Evolutionary conservation across 2,113 vertebrate genomes (phyloP), one percentile per base, ranked within the genome.

Genomic region (Prunella himalayana): DNA sequence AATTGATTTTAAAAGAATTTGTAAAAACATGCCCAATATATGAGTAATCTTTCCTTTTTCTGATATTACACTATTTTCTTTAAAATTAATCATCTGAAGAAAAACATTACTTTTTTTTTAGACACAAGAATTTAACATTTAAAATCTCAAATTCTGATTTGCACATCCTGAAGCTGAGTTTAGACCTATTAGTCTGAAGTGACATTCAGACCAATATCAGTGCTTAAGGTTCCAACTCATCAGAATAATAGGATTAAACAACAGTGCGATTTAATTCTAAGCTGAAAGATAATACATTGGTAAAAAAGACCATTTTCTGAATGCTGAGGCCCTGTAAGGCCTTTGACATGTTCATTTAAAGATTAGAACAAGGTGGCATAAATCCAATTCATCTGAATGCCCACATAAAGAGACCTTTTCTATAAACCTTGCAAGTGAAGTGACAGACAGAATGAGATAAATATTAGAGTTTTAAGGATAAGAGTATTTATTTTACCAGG

Each of bases 261-360:
- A 94, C 30, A 86, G 44, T 71, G 49, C 81, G 73, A 96, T 92
- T 97, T 95, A 96, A 98, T 97, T 96, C 91, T 91, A 96, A 97
- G 65, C 31, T 71, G 82, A 96, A 96, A 96, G 95, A 92, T 82
- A 90, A 59, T 37, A 65, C 7, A 57, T 92, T 93, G 95, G 76
- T 49, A 53, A 95, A 96, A 97, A 97, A 95, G 57, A 76, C 24
- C 39, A n/a, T 66, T 94, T 98, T 95, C 86, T 89, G 95, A 97
- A 89, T 90, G 79, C 97, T 94, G 73, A 97, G 95, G 95, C 92
- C 76, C 84, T 93, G 86, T 82, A 97, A 96, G 93, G 88, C 59
- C 79, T 96, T 57, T 97, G 97, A 98, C 95, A 96, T 91, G 88
- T 82, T 97, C 96, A 98, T 97, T 97, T 96, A 96, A 60, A 69